phyloP scores from a whole-genome alignment of 2,113 vertebrate species.

The Perognathus longimembris region DNA sequence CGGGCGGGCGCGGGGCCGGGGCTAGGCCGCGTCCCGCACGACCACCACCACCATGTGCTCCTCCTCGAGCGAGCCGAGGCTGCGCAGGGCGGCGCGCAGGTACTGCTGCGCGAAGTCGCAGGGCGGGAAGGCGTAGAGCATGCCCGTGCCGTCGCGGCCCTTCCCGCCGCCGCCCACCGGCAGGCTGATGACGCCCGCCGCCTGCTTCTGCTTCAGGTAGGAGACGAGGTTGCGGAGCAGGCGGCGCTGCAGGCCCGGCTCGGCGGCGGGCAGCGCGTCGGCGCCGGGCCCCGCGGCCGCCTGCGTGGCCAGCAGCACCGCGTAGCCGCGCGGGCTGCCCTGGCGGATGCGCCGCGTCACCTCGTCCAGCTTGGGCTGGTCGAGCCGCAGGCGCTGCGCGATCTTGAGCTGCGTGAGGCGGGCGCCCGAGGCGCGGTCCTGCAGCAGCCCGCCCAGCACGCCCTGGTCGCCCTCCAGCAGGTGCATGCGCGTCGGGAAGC shows the following conservation, averaged over 20 bases:
- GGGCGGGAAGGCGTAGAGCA: slow-evolving; percentile 98
- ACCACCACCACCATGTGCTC: slow-evolving; percentile 98
- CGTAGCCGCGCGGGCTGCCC: slow-evolving; percentile 94
- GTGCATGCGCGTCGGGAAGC: slow-evolving; percentile 97
- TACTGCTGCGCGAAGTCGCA: slow-evolving; percentile 98
- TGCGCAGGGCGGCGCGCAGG: slow-evolving; percentile 95
- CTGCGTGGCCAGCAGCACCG: slow-evolving; percentile 95
- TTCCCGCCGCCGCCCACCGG: slow-evolving; percentile 93
- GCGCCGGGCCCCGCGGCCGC: slow-evolving; percentile 84
- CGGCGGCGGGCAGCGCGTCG: slow-evolving; percentile 87
- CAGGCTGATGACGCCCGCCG: slow-evolving; percentile 97
- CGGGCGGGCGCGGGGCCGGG: neutral
- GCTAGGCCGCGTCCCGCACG: slow-evolving; percentile 95
- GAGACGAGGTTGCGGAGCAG: slow-evolving; percentile 98
- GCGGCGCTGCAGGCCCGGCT: slow-evolving; percentile 95
- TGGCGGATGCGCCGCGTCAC: slow-evolving; percentile 95
- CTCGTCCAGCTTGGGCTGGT: slow-evolving; percentile 98
- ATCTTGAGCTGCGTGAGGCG: slow-evolving; percentile 96
- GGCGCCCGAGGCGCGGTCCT: slow-evolving; percentile 89
- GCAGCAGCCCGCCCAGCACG: slow-evolving; percentile 92
- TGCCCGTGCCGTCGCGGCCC: slow-evolving; percentile 93
- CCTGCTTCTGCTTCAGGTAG: slow-evolving; percentile 99
- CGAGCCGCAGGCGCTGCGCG: slow-evolving; percentile 96
- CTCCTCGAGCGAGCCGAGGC: slow-evolving; percentile 95
- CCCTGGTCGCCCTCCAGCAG: slow-evolving; percentile 94